Conservation (phyloP, 1,140 invertebrate species). For the Trichoplusia ni region DNA sequence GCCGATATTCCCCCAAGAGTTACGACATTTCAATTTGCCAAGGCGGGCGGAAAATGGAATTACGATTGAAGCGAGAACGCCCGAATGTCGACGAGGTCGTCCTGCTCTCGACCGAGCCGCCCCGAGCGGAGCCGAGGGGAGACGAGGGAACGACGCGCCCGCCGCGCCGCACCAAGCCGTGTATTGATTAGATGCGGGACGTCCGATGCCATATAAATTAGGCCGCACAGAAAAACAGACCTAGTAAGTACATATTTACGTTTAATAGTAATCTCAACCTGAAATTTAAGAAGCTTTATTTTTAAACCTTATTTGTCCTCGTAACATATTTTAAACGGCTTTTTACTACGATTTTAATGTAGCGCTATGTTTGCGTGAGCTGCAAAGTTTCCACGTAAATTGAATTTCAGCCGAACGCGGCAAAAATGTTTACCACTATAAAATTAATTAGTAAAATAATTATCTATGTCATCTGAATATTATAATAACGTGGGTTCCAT, state of each 20-base stretch:
- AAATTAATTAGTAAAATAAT: too few species aligned
- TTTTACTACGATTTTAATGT: too few species aligned
- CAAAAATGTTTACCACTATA: too few species aligned
- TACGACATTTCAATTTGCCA: constrained; percentile 83
- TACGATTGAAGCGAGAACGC: constrained; percentile 79
- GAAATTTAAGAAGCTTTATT: too few species aligned
- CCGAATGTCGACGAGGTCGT: constrained; percentile 64
- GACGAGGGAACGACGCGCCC: constrained; percentile 56
- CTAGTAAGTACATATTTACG: constrained; percentile 49
- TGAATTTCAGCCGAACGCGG: too few species aligned
- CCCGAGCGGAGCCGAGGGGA: constrained; percentile 58
- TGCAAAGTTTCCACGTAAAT: too few species aligned
- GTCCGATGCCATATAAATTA: constrained; percentile 81
- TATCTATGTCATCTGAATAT: too few species aligned
- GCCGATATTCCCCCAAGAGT: constrained; percentile 81
- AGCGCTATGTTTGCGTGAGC: too few species aligned
- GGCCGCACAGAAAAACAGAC: constrained; percentile 77
- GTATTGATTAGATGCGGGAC: constrained; percentile 83
- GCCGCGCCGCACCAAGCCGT: constrained; percentile 63
- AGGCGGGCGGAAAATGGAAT: constrained; percentile 82
- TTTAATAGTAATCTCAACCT: constrained; percentile 13
- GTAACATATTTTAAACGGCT: too few species aligned
- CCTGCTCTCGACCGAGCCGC: constrained; percentile 47
- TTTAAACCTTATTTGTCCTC: too few species aligned
- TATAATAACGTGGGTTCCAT: too few species aligned